Conservation (phyloP, 2,888 invertebrate species). For the Lycocerus yunnanus region DNA sequence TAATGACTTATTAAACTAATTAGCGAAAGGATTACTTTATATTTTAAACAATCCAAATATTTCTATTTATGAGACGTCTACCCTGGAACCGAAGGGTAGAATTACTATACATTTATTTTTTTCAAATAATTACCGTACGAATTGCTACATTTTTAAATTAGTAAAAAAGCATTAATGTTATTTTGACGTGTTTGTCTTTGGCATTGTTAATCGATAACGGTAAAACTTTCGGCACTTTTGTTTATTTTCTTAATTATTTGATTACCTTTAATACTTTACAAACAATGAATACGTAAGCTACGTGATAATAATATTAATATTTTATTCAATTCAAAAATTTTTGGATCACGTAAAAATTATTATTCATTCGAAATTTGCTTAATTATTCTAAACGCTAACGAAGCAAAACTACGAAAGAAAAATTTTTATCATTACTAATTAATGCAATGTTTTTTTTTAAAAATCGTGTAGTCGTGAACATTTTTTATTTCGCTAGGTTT, state of each 20-base stretch:
- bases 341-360: not conserved
- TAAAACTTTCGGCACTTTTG: not conserved
- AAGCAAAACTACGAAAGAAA: not conserved
- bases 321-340: not conserved
- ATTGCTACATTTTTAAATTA: not conserved
- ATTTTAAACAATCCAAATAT: too few relatives aligned
- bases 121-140: not conserved
- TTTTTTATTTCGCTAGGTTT: not conserved
- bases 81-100: not conserved
- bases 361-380: not conserved
- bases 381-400: not conserved
- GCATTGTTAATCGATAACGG: not conserved
- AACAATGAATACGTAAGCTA: not conserved
- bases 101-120: not conserved
- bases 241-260: not conserved
- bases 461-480: not conserved
- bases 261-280: not conserved
- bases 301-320: too few relatives aligned
- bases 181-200: not conserved
- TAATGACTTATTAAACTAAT: too few relatives aligned
- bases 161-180: not conserved
- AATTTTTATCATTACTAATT: not conserved
- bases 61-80: too few relatives aligned
- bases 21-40: too few relatives aligned
- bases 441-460: not conserved